Evolutionary conservation across 2,888 invertebrate species (phyloP), one percentile per base, ranked within the genome.

Genomic region (Chrysopilus asiliformis): DNA sequence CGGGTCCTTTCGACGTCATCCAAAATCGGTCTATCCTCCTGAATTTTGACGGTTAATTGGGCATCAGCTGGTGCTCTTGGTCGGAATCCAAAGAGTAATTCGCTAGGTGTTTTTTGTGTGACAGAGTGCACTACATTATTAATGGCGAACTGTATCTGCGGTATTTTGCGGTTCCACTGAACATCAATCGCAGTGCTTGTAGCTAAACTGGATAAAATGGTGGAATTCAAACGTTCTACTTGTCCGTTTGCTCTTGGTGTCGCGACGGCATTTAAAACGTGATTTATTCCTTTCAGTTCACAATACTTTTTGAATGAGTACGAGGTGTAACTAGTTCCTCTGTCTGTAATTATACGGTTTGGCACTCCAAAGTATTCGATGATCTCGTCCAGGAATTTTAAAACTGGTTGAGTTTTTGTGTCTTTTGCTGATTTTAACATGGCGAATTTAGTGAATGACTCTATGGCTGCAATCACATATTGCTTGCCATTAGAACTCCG

Each of bases 151-250:
- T n/a, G n/a, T 31, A 10, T 31, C 19, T 4, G 19, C 19, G 4
- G 18, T n/a, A n/a, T n/a, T n/a, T n/a, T n/a, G n/a, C n/a, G n/a
- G n/a, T n/a, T n/a, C n/a, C n/a, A n/a, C n/a, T n/a, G n/a, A n/a
- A n/a, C n/a, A n/a, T n/a, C n/a, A n/a, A n/a, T n/a, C n/a, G n/a
- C n/a, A n/a, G 17, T 18, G 6, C 20, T 10, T 12, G 20, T 29
- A n/a, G 26, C 26, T 5, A 31, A 13, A 14, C 10, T 2, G 2
- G 7, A 7, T 5, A 34, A 14, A 7, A 28, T n/a, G 8, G 12
- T 29, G n/a, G 9, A 10, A 15, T 31, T 18, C 3, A 20, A 14
- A 18, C 42, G 33, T 36, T 43, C 43, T 3, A 7, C 42, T 30
- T 30, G 36, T 15, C 39, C 36, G 13, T 37, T 37, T 10, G 18